These are phyloP conservation scores for Eulithis testata DNA, from an alignment of 2,888 invertebrate genomes.

Conservation along the genomic window DNA sequence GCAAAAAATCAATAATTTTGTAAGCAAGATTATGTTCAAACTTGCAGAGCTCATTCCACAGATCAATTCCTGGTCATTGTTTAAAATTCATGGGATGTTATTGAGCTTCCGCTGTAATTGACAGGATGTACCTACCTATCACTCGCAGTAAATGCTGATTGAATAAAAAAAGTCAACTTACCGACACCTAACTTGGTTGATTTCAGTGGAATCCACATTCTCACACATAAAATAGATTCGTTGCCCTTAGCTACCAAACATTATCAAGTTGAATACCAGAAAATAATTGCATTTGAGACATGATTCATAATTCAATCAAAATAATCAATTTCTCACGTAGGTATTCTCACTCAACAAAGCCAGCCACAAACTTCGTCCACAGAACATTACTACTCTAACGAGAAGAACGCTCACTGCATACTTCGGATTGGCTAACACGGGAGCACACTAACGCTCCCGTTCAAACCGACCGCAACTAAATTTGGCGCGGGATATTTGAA, in stretches of 20 bases:
- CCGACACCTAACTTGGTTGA: slow-evolving; percentile 90
- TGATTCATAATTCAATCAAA: slow-evolving; percentile 48
- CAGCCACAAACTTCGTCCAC: neutral
- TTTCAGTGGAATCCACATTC: slow-evolving; percentile 91
- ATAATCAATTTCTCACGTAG: slow-evolving; percentile 47
- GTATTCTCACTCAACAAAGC: slow-evolving; percentile 35
- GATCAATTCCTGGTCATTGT: slow-evolving; percentile 49
- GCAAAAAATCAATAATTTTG: slow-evolving; percentile 2
- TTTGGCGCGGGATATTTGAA: no score
- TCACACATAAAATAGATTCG: slow-evolving; percentile 36
- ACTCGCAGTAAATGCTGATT: slow-evolving; percentile 55
- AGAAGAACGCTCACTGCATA: no score
- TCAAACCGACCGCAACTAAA: no score
- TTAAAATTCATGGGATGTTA: slow-evolving; percentile 76
- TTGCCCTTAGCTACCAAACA: neutral
- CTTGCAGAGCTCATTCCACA: slow-evolving; percentile 8
- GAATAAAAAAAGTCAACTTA: slow-evolving; percentile 80
- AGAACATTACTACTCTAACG: no score
- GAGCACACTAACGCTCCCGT: no score
- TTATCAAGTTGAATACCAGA: slow-evolving; percentile 35
- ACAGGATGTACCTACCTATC: slow-evolving; percentile 58
- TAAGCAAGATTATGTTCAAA: neutral
- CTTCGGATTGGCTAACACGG: no score
- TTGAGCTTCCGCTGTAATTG: slow-evolving; percentile 76
- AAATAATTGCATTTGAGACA: slow-evolving; percentile 47